Evolutionary conservation across 2,113 vertebrate species (phyloP), one percentile per base, ranked within the genome.

Genomic region (Percopsis transmontana): DNA sequence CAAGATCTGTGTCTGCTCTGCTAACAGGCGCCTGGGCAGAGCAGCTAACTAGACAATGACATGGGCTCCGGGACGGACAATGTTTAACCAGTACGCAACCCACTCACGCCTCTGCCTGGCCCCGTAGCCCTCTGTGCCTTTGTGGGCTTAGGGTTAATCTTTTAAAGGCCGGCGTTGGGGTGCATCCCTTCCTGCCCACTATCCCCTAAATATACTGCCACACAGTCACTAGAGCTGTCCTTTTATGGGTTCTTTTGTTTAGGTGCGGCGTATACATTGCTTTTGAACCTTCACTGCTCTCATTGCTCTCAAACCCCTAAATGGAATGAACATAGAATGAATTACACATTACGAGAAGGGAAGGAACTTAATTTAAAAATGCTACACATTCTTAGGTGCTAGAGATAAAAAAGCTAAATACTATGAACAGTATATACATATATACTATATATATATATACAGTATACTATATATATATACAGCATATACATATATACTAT

Each of bases 21-120:
- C 72, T 77, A 88, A 87, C 69, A 48, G 83, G 70, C 72, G 40
- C 63, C 59, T 13, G 58, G 64, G 78, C 62, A 27, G 72, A 51
- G 66, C 63, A 66, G 41, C 80, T 90, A 87, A 90, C 85, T 87
- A 90, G 88, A 91, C 90, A 91, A 90, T 90, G 78, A 82, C 67
- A 23, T 70, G 77, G 44, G 79, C 78, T 80, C 71, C 69, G 51
- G 64, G 62, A 70, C 15, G 19, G 75, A 74, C 87, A 90, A 90
- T 91, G 82, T 86, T 90, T 91, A 90, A 91, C 90, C 80, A 87
- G 82, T 1, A 15, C 68, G 75, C 56, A 52, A 70, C 87, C 89
- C 72, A 84, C 85, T 81, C 88, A 67, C 45, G 19, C 79, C 84
- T 83, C 78, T 60, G 76, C 77, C 55, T 38, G 63, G 81, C 78